Conservation (phyloP, 2,113 vertebrate genomes). For the Ameiurus melas region DNA sequence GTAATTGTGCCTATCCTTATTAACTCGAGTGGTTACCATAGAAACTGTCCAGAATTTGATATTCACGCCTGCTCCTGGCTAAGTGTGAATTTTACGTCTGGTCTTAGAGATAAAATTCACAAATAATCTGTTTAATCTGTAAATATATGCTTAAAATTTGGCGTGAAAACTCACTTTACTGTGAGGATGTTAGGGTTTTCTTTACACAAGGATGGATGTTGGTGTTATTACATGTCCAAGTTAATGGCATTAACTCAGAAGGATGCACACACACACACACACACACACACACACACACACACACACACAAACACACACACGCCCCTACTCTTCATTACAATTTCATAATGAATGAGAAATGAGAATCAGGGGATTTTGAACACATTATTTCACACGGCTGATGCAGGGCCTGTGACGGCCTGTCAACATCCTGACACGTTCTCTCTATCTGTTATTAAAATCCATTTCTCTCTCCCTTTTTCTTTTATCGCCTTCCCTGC, state of each 20-base stretch:
- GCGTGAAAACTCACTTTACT: background rate
- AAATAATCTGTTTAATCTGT: background rate
- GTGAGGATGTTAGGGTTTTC: background rate
- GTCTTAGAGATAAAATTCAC: background rate
- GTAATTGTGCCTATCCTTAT: background rate
- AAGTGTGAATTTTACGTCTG: background rate
- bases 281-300: conserved; percentile 2
- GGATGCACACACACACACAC: background rate
- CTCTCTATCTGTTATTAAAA: conserved; percentile 50
- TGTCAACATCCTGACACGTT: conserved; percentile 50
- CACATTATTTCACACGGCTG: conserved; percentile 48
- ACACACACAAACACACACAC: background rate
- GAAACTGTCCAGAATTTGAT: background rate
- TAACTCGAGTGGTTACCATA: background rate
- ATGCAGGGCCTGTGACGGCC: conserved; percentile 54
- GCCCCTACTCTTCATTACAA: conserved; percentile 13
- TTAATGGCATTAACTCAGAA: background rate
- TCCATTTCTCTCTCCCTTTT: conserved; percentile 38
- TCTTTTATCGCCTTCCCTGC: no score
- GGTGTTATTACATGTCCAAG: background rate
- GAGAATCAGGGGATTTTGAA: conserved; percentile 40
- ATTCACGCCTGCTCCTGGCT: background rate
- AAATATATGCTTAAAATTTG: background rate
- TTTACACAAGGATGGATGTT: background rate
- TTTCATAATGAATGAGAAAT: conserved; percentile 49